Base-by-base conservation (phyloP, 2,888 invertebrate genomes). In the Melinopterus prodromus region DNA sequence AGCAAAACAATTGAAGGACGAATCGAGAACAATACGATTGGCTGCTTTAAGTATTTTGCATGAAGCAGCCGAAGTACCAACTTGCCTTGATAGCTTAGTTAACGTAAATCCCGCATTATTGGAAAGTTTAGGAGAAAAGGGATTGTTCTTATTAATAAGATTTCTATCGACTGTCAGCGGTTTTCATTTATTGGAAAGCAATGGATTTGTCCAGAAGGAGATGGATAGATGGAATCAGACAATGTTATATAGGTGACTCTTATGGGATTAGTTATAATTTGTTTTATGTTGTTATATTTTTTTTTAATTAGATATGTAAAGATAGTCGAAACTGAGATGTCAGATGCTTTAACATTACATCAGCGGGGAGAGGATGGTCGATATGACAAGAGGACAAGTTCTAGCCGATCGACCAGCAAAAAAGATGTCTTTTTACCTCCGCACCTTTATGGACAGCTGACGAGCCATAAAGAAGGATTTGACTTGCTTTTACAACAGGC, bases 61-160 rank as follows among this genome's bases (percentile, higher is more conserved):
- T 86, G 99, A 99, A 90, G 97, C 98, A n/a, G 96, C 96, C 87
- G 97, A 97, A 89, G 94, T 97, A 82, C 93, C 95, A 87, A 95
- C 95, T 85, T 91, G 91, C 88, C 79, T 97, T 77, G 95, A 95
- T 84, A 93, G 95, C 83, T 90, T 98, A 83, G 93, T 97, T 82
- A 92, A 93, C 77, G 90, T 95, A 86, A 93, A 94, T 86, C 96
- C 96, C 14, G 91, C 92, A 75, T 90, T 96, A 1, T 88, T 91
- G 82, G 74, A 37, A 9, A 92, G 93, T 81, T 90, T 95, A 12
- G 96, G 96, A 6, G 96, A 97, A 88, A 92, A 93, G 78, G 97
- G 97, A 0, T 93, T 95, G 80, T 89, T 97, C 80, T 89, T 98
- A 71, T 92, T 95, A 89, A 91, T 96, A 35, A 91, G 95, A 16